A percentile compares a stretch with the other conserved stretches of the same genome.
Conservation (phyloP, 1,140 invertebrate species). For the Rhynchophorus ferrugineus region DNA sequence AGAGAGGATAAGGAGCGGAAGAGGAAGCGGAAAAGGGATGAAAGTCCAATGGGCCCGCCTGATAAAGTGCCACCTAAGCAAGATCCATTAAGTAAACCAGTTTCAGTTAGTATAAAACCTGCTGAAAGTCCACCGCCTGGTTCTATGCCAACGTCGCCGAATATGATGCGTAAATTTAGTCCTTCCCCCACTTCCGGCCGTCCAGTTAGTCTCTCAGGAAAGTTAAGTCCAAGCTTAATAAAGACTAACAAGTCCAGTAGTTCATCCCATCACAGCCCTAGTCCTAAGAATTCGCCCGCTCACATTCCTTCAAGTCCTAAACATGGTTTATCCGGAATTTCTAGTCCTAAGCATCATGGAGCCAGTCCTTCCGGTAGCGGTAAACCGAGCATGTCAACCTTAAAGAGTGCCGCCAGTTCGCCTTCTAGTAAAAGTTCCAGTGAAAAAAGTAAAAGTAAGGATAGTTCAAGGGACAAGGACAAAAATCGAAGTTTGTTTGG, state of each 20-base stretch:
- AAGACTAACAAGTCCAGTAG: constrained; percentile 47
- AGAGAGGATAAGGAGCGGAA: constrained; percentile 62
- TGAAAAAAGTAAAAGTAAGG: constrained; percentile 41
- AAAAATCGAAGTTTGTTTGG: constrained; percentile 43
- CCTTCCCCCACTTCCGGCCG: constrained; percentile 56
- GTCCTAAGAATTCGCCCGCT: constrained; percentile 68
- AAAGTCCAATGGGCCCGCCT: constrained; percentile 75
- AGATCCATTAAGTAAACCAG: constrained; percentile 64
- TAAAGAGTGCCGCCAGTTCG: constrained; percentile 70
- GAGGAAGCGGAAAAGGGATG: constrained; percentile 67
- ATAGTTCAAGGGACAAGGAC: constrained; percentile 50
- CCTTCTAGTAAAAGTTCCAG: constrained; percentile 43
- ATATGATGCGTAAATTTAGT: constrained; percentile 58
- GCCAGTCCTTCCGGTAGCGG: constrained; percentile 55
- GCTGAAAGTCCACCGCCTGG: constrained; percentile 54
- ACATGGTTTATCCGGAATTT: constrained; percentile 33
- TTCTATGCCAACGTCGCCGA: constrained; percentile 54
- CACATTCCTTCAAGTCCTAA: constrained; percentile 63
- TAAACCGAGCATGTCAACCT: constrained; percentile 79
- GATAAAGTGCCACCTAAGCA: constrained; percentile 67
- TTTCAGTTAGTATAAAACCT: constrained; percentile 66
- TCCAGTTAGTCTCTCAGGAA: constrained; percentile 40
- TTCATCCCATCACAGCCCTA: constrained; percentile 59
- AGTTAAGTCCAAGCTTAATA: constrained; percentile 51
- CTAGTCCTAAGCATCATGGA: constrained; percentile 60